phyloP scores from a whole-genome alignment of 2,888 invertebrate genomes.

The Campaea margaritaria region DNA sequence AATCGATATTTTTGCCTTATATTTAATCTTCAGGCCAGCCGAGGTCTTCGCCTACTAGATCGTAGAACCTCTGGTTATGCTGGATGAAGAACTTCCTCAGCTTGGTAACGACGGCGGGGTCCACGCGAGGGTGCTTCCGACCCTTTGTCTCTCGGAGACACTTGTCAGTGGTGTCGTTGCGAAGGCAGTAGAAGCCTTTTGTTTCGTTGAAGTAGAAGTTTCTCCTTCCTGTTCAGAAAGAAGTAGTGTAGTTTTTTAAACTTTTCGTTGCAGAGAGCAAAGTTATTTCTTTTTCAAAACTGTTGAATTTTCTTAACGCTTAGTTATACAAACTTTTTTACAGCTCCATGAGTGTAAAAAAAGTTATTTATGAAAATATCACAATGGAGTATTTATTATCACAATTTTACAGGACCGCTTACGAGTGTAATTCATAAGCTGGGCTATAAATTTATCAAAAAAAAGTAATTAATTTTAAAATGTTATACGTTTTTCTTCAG shows the following conservation, averaged over 20 bases:
- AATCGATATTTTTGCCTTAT: constrained; percentile 20
- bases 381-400: no score
- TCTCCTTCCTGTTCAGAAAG: constrained; percentile 85
- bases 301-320: background rate
- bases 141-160: constrained; percentile 94
- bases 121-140: constrained; percentile 93
- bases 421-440: no score
- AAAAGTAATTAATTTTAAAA: background rate
- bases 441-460: no score
- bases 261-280: background rate
- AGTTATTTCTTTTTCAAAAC: background rate
- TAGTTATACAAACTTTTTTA: background rate
- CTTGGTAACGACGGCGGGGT: constrained; percentile 91
- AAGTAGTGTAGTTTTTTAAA: background rate
- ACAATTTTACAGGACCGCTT: no score
- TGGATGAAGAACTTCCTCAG: constrained; percentile 94
- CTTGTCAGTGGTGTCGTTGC: constrained; percentile 93
- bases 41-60: constrained; percentile 95
- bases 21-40: constrained; percentile 95
- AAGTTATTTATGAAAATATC: no score
- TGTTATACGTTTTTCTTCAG: background rate
- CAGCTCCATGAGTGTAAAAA: no score
- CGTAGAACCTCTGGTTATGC: constrained; percentile 96
- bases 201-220: constrained; percentile 99
- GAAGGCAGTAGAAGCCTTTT: constrained; percentile 97